Evolutionary conservation across 2,888 invertebrate genomes (phyloP), one percentile per base, ranked within the genome.

Genomic region (Frankliniella intonsa): DNA sequence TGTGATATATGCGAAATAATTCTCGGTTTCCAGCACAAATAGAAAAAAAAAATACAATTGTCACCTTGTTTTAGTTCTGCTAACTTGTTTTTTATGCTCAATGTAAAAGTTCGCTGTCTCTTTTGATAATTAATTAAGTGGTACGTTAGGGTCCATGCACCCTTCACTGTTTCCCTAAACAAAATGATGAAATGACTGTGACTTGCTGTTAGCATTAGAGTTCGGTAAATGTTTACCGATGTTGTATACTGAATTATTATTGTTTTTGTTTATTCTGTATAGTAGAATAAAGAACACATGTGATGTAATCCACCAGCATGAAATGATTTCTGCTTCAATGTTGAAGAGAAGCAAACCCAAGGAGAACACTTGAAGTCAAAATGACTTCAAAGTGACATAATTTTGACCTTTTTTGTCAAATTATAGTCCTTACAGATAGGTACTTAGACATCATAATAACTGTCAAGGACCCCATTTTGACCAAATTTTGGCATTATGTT

Each of bases 101-200:
- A 76, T 25, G 22, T 76, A 1, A 76, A 25, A 25, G 8, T 22
- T 22, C 12, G 69, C 22, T 25, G 25, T 76, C 69, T 22, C 25
- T 22, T 76, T 76, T 12, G 12, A 17, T 62, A 55, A 62, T 62
- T 17, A 0, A 19, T 17, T 19, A 19, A 17, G n/a, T 19, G 17
- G 62, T 62, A 14, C 62, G 7, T 62, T 19, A 17, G n/a, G 5
- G 12, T 62, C 17, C 17, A n/a, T 62, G n/a, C 14, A 17, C n/a
- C n/a, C 62, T 62, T 17, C 62, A 17, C 62, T 19, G 62, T 7
- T 11, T 62, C 17, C 14, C 7, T 17, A 22, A 69, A 22, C 3
- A 12, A 76, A 76, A 76, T 76, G 69, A 76, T 76, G 69, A 76
- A 76, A 76, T 76, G 69, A 76, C 69, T 76, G 69, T 76, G 69